phyloP scores from a whole-genome alignment of 2,888 invertebrate genomes.

The Cryptus armator region DNA sequence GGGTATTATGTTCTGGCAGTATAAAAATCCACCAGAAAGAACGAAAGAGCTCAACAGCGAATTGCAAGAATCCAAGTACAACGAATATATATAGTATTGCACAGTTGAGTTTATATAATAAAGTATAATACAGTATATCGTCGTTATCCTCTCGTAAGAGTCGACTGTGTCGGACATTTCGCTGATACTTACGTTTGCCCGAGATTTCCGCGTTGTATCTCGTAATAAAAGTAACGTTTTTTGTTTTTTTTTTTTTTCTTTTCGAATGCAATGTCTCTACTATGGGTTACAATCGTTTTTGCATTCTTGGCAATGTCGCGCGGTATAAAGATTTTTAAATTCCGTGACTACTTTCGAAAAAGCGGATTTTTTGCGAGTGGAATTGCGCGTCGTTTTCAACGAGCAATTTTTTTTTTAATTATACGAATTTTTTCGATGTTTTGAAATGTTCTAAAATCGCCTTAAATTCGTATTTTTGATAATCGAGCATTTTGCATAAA shows the following conservation, averaged over 20 bases:
- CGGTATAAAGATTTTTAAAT: neutral
- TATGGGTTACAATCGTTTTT: neutral
- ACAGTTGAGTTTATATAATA: slow-evolving; percentile 29
- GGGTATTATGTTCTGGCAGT: slow-evolving; percentile 64
- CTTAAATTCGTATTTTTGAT: too few species aligned
- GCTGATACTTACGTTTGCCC: neutral
- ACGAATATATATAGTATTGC: neutral
- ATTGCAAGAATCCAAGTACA: slow-evolving; percentile 29
- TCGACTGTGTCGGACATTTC: slow-evolving; percentile 17
- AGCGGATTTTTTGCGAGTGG: neutral
- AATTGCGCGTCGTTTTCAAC: too few species aligned
- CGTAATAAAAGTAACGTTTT: neutral
- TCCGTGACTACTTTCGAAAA: neutral
- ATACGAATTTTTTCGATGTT: too few species aligned
- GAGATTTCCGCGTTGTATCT: slow-evolving; percentile 6
- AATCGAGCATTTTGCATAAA: too few species aligned
- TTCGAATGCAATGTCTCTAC: neutral
- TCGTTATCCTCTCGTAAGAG: slow-evolving; percentile 11
- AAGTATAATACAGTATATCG: slow-evolving; percentile 9
- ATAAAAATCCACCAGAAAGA: slow-evolving; percentile 51
- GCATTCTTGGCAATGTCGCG: neutral
- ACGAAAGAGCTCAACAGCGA: slow-evolving; percentile 44
- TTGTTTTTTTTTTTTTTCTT: neutral
- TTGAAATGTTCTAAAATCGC: too few species aligned
- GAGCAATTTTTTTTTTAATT: too few species aligned